Percentiles rank a stretch among this genome's conserved stretches.
Conservation (phyloP, 1,140 invertebrate genomes). For the Meloidogyne exigua region DNA sequence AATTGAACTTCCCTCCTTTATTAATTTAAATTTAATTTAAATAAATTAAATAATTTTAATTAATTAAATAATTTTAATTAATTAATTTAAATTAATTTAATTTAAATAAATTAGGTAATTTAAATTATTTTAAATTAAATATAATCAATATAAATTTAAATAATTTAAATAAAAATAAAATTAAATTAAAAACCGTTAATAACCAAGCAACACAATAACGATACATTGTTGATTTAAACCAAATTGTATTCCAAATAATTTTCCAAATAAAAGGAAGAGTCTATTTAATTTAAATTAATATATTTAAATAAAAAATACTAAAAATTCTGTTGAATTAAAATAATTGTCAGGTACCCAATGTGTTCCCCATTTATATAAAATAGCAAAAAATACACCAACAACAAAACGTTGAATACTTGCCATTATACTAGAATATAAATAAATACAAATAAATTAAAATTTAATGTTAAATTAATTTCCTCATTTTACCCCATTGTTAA, state of each 20-base stretch:
- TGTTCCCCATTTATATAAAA: constrained; percentile 61
- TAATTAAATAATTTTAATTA: too few species aligned
- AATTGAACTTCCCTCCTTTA: constrained; percentile 66
- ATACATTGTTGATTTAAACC: constrained; percentile 65
- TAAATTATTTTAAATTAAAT: too few species aligned
- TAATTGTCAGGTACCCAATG: constrained; percentile 62
- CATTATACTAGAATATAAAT: constrained; percentile 42
- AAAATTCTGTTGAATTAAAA: constrained; percentile 62
- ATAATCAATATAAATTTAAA: too few species aligned
- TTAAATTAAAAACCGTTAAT: constrained; percentile 36
- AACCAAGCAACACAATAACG: constrained; percentile 57
- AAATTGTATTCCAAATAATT: constrained; percentile 64
- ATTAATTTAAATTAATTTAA: too few species aligned
- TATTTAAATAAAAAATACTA: constrained; percentile 50
- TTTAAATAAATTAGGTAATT: constrained; percentile 30
- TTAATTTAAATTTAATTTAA: background rate
- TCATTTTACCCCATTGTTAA: constrained; percentile 36
- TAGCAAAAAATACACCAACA: constrained; percentile 62
- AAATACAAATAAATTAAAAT: too few species aligned
- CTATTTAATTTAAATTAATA: constrained; percentile 42
- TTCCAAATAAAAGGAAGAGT: constrained; percentile 61
- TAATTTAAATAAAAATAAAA: constrained; percentile 20
- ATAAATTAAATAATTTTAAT: too few species aligned
- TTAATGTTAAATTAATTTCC: too few species aligned
- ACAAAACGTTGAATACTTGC: constrained; percentile 57